Evolutionary conservation across 1,140 invertebrate species (phyloP), one percentile per base, ranked within the genome.

Genomic region (Meloidogyne hapla): DNA sequence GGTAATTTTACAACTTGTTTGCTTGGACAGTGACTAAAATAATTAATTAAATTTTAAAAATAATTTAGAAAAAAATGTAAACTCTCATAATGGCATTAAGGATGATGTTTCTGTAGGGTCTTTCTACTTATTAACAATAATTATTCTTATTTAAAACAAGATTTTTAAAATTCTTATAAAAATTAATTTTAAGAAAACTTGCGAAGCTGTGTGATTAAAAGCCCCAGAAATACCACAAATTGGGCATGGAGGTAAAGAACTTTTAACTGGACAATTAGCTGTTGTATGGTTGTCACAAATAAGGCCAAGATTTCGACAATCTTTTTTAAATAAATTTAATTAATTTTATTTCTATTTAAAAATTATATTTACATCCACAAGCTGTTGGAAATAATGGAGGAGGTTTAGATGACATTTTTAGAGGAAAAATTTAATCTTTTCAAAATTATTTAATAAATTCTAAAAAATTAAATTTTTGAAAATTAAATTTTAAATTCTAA

Each of bases 171-270:
- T n/a, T n/a, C n/a, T 38, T 38, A 38, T 12, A 42, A 12, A 42
- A 42, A 6, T 33, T 33, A 33, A 33, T 33, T 33, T 42, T 10
- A 42, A 42, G 12, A 42, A 13, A 12, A 42, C 48, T 56, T n/a
- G n/a, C 48, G 48, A 56, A 56, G 48, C 48, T 56, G 48, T 56
- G n/a, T 56, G 48, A 56, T 56, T 56, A 56, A 56, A 56, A n/a
- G 4, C 1, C 1, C 48, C 48, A 56, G 18, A 56, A 56, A 56
- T 56, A 0, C 48, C 48, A 56, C 48, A 56, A n/a, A 56, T 56
- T 6, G 48, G 18, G 1, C 48, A 56, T 1, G 48, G 48, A 6
- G 48, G 48, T 5, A 56, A n/a, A 56, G 48, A 56, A 21, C 48
- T n/a, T 56, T 5, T 56, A n/a, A n/a, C 18, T n/a, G 48, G 48